Percentiles rank a stretch among this genome's conserved stretches.
These are phyloP conservation scores for Pseudochirops corinnae DNA, from an alignment of 2,797 vertebrate genomes.

Conservation along the genomic window DNA sequence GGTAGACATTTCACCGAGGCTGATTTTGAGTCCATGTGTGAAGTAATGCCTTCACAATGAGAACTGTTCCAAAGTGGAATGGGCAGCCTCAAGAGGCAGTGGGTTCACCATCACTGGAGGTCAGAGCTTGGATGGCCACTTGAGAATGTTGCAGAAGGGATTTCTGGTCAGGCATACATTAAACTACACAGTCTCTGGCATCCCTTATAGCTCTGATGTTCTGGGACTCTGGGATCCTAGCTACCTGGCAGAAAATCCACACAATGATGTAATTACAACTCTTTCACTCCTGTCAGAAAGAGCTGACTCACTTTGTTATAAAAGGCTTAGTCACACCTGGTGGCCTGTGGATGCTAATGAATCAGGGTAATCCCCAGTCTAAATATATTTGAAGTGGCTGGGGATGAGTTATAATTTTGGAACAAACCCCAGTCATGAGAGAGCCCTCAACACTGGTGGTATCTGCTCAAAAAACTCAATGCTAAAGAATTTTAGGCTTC, in stretches of 20 bases:
- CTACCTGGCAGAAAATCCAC: conserved; percentile 3
- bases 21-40: background rate
- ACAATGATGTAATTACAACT: background rate
- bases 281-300: background rate
- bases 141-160: background rate
- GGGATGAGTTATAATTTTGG: background rate
- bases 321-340: background rate
- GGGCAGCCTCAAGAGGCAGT: background rate
- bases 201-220: background rate
- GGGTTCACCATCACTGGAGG: background rate
- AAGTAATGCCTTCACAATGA: background rate
- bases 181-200: background rate
- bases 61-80: background rate
- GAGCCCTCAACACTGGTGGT: background rate
- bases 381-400: background rate
- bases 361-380: background rate
- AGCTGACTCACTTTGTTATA: conserved; percentile 1
- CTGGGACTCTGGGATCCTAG: background rate
- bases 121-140: background rate
- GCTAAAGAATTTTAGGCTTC: background rate
- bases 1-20: background rate
- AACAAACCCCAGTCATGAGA: background rate
- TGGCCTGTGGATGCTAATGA: background rate
- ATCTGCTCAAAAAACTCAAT: background rate
- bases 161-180: background rate